A percentile compares a stretch with the other conserved stretches of the same genome.
phyloP scores from a whole-genome alignment of 2,113 vertebrate genomes.

The Lagenorhynchus albirostris region DNA sequence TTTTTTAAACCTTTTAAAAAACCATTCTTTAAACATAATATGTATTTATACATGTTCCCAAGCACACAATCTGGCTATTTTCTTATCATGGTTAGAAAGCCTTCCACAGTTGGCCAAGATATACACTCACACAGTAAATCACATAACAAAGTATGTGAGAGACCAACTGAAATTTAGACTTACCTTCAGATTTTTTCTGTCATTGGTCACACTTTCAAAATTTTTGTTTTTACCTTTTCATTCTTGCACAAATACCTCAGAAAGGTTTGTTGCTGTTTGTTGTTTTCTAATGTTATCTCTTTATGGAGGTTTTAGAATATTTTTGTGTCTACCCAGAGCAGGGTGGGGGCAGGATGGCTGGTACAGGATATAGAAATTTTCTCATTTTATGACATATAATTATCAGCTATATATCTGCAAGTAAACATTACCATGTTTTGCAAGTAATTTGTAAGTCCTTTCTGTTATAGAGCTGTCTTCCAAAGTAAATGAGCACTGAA shows the following conservation, averaged over 20 bases:
- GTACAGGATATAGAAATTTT: background rate
- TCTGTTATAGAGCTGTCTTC: background rate
- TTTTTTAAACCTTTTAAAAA: slow-evolving; percentile 30
- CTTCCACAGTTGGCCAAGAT: slow-evolving; percentile 39
- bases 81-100: slow-evolving; percentile 55
- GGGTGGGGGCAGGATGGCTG: background rate
- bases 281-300: background rate
- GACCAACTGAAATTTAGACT: background rate
- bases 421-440: background rate
- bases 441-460: slow-evolving; percentile 27
- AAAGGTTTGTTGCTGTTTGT: background rate
- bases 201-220: background rate
- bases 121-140: slow-evolving; percentile 35
- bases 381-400: background rate
- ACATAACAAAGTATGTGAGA: slow-evolving; percentile 12
- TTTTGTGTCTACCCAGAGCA: background rate
- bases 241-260: background rate
- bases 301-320: slow-evolving; percentile 7
- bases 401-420: background rate
- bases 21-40: slow-evolving; percentile 58
- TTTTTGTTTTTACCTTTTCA: background rate
- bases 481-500: slow-evolving; percentile 11
- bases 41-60: slow-evolving; percentile 63
- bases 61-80: slow-evolving; percentile 63
- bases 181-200: background rate